Base-by-base conservation (phyloP, 2,113 vertebrate species). In the Dunckerocampus dactyliophorus region DNA sequence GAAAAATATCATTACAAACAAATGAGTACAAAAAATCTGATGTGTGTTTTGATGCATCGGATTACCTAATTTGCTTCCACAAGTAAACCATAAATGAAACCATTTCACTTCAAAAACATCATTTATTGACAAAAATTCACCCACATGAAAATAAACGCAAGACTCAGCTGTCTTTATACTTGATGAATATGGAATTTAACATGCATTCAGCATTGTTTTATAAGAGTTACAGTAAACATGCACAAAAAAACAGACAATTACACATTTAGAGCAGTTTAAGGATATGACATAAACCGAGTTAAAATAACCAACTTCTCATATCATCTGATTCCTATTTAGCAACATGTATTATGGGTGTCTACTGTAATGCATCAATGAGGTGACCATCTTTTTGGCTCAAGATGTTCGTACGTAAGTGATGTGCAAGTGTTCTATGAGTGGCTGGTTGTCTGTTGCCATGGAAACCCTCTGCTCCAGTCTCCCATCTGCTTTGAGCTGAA, bases 391-490 rank as follows among this genome's bases (percentile, higher is more conserved):
- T 50, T 48, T 39, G 45, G 22, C 51, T 90, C 81, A 91, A 50
- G 24, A 86, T 58, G 48, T 47, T 45, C 90, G 92, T 71, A 86
- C 90, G 87, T 99, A 99, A 47, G 90, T 95, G 56, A 99, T 88
- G 74, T 90, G 92, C 74, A 99, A 89, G 79, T 98, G 95, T 82
- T 94, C 94, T 47, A 86, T 92, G 88, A 97, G 87, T 22, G 93
- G 89, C 81, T 97, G 93, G n/a, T 89, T 92, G 75, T 91, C 92
- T 76, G 94, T 95, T 77, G 93, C 92, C 95, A 99, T 98, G 68
- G 91, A 95, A 82, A 99, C 92, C 0, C 91, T 96, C 91, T 99
- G 96, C 83, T 96, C 95, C 71, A 99, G 90, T 79, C 87, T 95
- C 71, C 95, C 94, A 22, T 99, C 95, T 0, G 93, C 85, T 69